Percentiles rank a stretch among this genome's conserved stretches.
These are phyloP conservation scores for Drosophila acutilabella DNA, from an alignment of 2,888 invertebrate genomes.

Conservation along the genomic window DNA sequence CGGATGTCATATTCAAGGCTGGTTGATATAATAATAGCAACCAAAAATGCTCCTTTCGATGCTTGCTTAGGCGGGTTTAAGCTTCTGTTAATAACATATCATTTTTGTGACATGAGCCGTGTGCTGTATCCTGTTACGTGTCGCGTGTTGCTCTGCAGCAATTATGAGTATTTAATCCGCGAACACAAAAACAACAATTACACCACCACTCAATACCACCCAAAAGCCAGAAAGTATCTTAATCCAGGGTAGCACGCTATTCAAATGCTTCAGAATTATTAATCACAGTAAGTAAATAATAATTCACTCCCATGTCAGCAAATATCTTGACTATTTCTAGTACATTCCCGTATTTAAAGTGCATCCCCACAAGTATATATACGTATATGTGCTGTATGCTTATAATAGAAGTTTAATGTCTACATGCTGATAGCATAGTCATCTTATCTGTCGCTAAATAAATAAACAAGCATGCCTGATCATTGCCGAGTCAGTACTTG, in stretches of 20 bases:
- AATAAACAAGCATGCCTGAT: background rate
- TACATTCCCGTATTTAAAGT: no score
- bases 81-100: conserved; percentile 73
- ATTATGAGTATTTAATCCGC: conserved; percentile 82
- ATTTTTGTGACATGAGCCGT: conserved; percentile 66
- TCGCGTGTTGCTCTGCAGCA: conserved; percentile 65
- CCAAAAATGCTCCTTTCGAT: conserved; percentile 13
- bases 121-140: conserved; percentile 67
- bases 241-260: no score
- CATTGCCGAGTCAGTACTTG: no score
- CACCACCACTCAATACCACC: no score
- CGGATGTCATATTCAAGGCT: no score
- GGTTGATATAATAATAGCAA: conserved; percentile 54
- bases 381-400: conserved; percentile 1
- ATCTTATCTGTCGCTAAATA: conserved; percentile 13
- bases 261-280: no score
- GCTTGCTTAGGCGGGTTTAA: conserved; percentile 45
- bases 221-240: no score
- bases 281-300: no score
- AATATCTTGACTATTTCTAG: no score
- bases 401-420: conserved; percentile 5
- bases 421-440: conserved; percentile 27
- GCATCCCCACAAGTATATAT: no score
- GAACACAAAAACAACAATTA: no score
- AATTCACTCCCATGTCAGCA: no score